Percentiles rank a stretch among this genome's conserved stretches.
Conservation (phyloP, 2,888 invertebrate genomes). For the Phymatocera aterrima region DNA sequence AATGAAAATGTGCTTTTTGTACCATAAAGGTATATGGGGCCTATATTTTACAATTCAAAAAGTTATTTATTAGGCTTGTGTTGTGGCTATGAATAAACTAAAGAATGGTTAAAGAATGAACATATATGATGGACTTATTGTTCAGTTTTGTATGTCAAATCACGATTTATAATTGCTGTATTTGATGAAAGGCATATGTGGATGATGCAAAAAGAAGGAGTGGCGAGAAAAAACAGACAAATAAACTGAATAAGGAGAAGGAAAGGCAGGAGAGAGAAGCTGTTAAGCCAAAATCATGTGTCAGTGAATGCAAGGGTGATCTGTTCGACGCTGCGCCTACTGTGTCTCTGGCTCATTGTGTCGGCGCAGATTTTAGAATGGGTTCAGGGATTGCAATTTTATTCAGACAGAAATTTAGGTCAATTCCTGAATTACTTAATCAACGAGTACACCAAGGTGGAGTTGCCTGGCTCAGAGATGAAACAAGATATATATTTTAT, state of each 20-base stretch:
- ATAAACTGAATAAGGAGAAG: background rate
- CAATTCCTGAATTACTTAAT: constrained; percentile 50
- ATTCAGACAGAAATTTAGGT: constrained; percentile 64
- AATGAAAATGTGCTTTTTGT: background rate
- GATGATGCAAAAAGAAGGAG: constrained; percentile 1
- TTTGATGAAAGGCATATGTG: background rate
- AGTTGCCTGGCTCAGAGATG: constrained; percentile 51
- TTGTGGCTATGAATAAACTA: background rate
- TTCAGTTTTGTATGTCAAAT: background rate
- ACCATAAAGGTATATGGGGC: background rate
- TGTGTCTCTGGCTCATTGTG: constrained; percentile 78
- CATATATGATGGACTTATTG: background rate
- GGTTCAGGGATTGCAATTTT: constrained; percentile 78
- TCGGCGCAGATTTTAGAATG: constrained; percentile 78
- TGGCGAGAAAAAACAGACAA: background rate
- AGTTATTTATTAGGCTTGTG: no score
- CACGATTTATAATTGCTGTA: background rate
- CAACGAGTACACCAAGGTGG: constrained; percentile 55
- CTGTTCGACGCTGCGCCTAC: constrained; percentile 76
- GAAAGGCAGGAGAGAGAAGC: background rate
- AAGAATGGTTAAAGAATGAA: background rate
- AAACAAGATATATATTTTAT: constrained; percentile 60
- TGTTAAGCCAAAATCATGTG: constrained; percentile 5
- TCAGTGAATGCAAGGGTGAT: constrained; percentile 75
- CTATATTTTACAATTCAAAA: background rate